These are phyloP conservation scores for Pandemis heparana DNA, from an alignment of 2,888 invertebrate genomes.

Conservation along the genomic window DNA sequence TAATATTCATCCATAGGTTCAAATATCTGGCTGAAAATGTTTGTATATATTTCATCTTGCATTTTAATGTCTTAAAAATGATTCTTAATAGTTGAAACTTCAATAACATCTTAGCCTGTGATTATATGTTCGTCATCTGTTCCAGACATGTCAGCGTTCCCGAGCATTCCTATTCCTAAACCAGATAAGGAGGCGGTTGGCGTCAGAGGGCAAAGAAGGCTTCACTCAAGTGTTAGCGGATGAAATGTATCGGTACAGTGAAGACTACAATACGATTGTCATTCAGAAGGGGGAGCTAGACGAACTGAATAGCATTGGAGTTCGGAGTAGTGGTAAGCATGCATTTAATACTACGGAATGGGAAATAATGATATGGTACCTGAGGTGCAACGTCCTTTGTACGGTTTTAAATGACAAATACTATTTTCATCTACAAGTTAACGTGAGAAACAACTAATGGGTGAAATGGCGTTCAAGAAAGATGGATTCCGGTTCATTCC, in stretches of 20 bases:
- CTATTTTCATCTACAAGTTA: too few species aligned
- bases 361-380: background rate
- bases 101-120: too few species aligned
- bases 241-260: conserved; percentile 96
- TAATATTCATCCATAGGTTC: too few species aligned
- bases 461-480: too few species aligned
- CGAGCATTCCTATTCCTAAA: conserved; percentile 95
- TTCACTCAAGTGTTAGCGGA: conserved; percentile 91
- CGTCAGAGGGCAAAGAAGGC: conserved; percentile 92
- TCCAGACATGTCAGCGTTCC: conserved; percentile 95
- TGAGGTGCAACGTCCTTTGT: too few species aligned
- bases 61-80: too few species aligned
- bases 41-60: too few species aligned
- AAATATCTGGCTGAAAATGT: too few species aligned
- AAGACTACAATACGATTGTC: conserved; percentile 92
- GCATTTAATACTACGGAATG: conserved; percentile 43
- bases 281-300: conserved; percentile 95
- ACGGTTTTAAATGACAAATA: too few species aligned
- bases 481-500: too few species aligned
- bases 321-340: conserved; percentile 94
- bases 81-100: too few species aligned
- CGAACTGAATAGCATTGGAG: conserved; percentile 96
- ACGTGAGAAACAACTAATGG: too few species aligned
- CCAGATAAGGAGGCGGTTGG: conserved; percentile 94
- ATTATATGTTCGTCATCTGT: conserved; percentile 27